Conservation (phyloP, 2,113 vertebrate species). For the Catharus fuscescens region DNA sequence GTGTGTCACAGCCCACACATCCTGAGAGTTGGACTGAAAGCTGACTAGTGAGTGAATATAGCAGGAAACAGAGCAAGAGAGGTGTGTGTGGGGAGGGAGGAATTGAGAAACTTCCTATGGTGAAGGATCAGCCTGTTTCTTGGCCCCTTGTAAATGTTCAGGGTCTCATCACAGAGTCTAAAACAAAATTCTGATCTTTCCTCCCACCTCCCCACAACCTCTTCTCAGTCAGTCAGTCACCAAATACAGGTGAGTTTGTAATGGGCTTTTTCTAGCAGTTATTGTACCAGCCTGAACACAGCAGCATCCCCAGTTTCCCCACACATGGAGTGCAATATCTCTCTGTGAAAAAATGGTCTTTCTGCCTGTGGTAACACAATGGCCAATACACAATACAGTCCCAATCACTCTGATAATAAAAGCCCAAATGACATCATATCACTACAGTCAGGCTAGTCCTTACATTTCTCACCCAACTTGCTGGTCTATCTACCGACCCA, state of each 20-base stretch:
- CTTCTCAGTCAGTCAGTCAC: background rate
- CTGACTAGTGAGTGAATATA: background rate
- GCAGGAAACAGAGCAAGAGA: background rate
- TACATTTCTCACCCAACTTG: background rate
- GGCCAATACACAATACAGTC: background rate
- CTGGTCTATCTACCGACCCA: background rate
- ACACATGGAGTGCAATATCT: accelerated
- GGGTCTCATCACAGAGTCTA: background rate
- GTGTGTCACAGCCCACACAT: background rate
- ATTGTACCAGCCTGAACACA: background rate
- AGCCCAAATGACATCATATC: background rate
- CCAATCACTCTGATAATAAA: background rate
- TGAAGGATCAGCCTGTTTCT: background rate
- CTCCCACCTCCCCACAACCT: background rate
- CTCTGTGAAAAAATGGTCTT: background rate
- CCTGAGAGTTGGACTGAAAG: background rate
- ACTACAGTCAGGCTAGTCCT: background rate
- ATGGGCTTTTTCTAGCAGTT: background rate
- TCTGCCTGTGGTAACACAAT: background rate
- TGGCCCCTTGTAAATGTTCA: background rate
- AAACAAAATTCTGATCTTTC: background rate
- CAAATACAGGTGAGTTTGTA: background rate
- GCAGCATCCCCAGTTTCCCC: background rate
- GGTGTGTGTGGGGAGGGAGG: background rate
- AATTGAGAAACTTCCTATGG: background rate